Evolutionary conservation across 2,797 vertebrate genomes (phyloP).

Genomic region (Sebastes variabilis): DNA sequence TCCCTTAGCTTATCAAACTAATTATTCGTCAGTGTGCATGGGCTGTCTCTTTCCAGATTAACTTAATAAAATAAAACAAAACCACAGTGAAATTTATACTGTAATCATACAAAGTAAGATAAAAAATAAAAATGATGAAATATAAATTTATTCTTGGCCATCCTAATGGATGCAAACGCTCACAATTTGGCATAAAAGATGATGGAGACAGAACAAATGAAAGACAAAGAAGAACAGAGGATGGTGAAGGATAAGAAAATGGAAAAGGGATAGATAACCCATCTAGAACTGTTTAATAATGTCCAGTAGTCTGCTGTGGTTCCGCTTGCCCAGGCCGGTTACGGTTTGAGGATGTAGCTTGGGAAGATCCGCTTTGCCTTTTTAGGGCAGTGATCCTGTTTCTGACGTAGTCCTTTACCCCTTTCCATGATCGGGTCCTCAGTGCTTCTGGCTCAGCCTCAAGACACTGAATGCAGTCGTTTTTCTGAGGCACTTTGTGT

Average conservation of each 20-base stretch:
- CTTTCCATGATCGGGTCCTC: conserved; percentile 60
- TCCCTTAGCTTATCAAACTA: background rate
- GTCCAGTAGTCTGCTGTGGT: background rate
- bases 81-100: too few relatives aligned
- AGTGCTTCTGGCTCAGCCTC: conserved; percentile 55
- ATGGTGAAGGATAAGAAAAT: background rate
- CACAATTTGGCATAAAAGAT: background rate
- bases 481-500: conserved; percentile 68
- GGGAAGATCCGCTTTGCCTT: conserved; percentile 26
- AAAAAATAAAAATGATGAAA: background rate
- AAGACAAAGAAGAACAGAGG: background rate
- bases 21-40: background rate
- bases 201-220: background rate
- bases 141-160: background rate
- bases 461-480: conserved; percentile 67
- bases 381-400: conserved; percentile 69
- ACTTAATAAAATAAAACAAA: too few relatives aligned
- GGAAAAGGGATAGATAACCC: background rate
- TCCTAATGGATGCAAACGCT: background rate
- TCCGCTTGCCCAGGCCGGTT: background rate
- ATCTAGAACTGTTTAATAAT: background rate
- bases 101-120: background rate
- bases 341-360: background rate
- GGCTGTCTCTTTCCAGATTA: background rate
- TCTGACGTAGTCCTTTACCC: conserved; percentile 70